Evolutionary conservation across 2,113 vertebrate species (phyloP).

Genomic region (Xiphorhynchus elegans): DNA sequence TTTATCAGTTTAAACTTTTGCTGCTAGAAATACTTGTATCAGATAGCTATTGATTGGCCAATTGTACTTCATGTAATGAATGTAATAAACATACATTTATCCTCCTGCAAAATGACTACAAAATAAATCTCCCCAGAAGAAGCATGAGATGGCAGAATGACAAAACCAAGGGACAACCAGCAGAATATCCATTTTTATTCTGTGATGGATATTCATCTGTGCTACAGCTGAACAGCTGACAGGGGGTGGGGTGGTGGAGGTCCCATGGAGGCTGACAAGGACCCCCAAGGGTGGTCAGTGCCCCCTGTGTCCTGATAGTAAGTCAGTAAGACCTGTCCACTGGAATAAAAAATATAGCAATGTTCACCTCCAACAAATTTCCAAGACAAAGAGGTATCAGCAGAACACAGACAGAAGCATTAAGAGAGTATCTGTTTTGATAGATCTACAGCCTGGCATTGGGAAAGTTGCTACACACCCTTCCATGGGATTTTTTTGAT

Average conservation of each 20-base stretch:
- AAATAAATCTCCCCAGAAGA: background rate
- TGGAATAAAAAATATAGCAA: background rate
- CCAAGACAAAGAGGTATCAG: background rate
- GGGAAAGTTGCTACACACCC: background rate
- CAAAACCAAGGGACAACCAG: background rate
- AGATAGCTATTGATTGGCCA: slow-evolving; percentile 8
- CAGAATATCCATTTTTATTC: background rate
- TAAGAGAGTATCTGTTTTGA: background rate
- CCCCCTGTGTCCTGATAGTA: background rate
- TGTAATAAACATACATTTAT: slow-evolving; percentile 16
- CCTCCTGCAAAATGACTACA: background rate
- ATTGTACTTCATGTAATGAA: slow-evolving; percentile 13
- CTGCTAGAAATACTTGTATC: background rate
- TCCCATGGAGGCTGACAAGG: background rate
- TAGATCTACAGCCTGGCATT: background rate
- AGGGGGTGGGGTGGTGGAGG: background rate
- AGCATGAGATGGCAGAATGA: background rate
- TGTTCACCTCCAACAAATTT: background rate
- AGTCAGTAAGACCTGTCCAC: background rate
- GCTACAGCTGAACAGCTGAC: background rate
- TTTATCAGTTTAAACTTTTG: slow-evolving; percentile 41
- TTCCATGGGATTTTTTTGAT: background rate
- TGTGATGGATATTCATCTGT: background rate
- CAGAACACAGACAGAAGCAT: background rate
- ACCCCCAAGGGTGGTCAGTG: background rate